phyloP scores from a whole-genome alignment of 2,797 vertebrate species.

The Aeoliscus strigatus region DNA sequence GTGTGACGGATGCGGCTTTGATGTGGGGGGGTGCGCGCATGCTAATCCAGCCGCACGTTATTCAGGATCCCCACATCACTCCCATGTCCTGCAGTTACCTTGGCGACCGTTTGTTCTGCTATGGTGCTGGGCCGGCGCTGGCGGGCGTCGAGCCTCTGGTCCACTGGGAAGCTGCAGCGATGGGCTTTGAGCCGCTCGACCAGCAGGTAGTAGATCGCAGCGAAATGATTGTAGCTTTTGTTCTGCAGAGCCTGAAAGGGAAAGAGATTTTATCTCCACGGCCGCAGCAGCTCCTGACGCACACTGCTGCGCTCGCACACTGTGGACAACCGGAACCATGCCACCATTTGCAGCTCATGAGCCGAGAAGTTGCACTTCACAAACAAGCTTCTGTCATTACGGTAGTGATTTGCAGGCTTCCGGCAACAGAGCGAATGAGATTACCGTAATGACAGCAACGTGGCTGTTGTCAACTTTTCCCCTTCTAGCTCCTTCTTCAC shows the following conservation, averaged over 20 bases:
- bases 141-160: constrained; percentile 88
- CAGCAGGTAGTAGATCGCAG: constrained; percentile 96
- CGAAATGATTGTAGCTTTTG: constrained; percentile 99
- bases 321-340: too few relatives aligned
- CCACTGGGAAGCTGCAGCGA: constrained; percentile 95
- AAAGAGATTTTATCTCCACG: constrained; percentile 9
- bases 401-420: too few relatives aligned
- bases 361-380: too few relatives aligned
- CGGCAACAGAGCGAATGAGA: too few relatives aligned
- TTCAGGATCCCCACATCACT: constrained; percentile 17
- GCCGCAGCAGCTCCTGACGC: constrained; percentile 1
- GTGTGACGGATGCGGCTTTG: constrained; percentile 63
- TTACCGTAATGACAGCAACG: too few relatives aligned
- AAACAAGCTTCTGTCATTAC: too few relatives aligned
- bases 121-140: constrained; percentile 93
- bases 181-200: constrained; percentile 96
- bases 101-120: constrained; percentile 91
- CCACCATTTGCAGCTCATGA: too few relatives aligned
- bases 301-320: too few relatives aligned
- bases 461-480: too few relatives aligned
- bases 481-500: too few relatives aligned
- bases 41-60: constrained; percentile 34
- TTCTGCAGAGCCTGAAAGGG: constrained; percentile 90
- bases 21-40: constrained; percentile 41
- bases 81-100: constrained; percentile 74